These are phyloP conservation scores for Coranthus polyacanthus DNA, from an alignment of 2,797 vertebrate species.

Conservation along the genomic window DNA sequence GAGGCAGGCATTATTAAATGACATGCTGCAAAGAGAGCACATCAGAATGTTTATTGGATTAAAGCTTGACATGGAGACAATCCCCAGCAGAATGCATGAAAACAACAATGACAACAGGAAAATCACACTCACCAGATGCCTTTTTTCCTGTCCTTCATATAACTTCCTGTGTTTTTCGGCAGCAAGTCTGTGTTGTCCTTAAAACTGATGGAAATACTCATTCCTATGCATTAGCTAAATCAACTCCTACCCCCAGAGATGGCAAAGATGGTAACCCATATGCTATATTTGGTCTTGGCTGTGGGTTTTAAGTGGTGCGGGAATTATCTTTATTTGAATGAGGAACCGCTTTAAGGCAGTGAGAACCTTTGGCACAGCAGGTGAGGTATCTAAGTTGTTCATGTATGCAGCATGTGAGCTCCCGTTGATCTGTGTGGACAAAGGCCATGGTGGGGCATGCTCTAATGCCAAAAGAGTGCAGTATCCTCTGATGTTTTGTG, in stretches of 20 bases:
- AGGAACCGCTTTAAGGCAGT: constrained; percentile 55
- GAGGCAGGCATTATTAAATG: constrained; percentile 68
- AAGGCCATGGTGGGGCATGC: constrained; percentile 62
- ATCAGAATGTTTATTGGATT: constrained; percentile 84
- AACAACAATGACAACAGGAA: constrained; percentile 76
- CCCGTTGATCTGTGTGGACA: constrained; percentile 58
- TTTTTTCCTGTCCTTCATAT: constrained; percentile 51
- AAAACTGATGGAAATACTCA: constrained; percentile 55
- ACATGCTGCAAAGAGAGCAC: constrained; percentile 76
- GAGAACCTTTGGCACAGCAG: constrained; percentile 63
- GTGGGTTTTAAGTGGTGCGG: constrained; percentile 63
- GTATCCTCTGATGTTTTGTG: constrained; percentile 68
- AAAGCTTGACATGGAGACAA: constrained; percentile 78
- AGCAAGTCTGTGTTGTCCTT: constrained; percentile 62
- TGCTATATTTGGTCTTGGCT: constrained; percentile 71
- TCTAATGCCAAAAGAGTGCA: constrained; percentile 67
- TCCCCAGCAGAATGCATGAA: constrained; percentile 75
- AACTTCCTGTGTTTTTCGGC: constrained; percentile 57
- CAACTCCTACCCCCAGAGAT: constrained; percentile 38
- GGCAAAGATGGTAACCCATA: constrained; percentile 67
- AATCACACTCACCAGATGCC: constrained; percentile 62
- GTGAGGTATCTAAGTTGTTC: constrained; percentile 68
- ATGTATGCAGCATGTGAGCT: constrained; percentile 53
- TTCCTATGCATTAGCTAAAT: constrained; percentile 56
- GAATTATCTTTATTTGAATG: constrained; percentile 65